Evolutionary conservation across 2,797 vertebrate genomes (phyloP).

Genomic region (Carcharodon carcharias): DNA sequence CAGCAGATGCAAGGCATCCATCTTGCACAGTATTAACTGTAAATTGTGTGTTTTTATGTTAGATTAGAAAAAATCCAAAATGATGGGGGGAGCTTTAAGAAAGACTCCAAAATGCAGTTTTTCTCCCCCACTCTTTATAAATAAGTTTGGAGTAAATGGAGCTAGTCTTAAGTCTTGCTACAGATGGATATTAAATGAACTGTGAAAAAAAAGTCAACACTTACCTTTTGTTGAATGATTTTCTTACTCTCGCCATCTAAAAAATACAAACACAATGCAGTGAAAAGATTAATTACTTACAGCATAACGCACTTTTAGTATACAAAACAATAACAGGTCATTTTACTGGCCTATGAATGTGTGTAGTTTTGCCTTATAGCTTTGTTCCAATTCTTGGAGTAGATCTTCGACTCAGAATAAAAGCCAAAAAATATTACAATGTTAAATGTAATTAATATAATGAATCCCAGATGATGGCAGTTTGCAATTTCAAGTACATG

Average conservation of each 20-base stretch:
- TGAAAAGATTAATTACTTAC: not conserved
- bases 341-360: not conserved
- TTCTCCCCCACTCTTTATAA: not conserved
- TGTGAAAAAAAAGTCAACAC: not conserved
- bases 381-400: not conserved
- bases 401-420: not conserved
- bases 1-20: not conserved
- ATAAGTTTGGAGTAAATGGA: not conserved
- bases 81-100: not conserved
- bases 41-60: not conserved
- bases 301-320: not conserved
- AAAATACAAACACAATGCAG: not conserved
- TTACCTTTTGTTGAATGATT: not conserved
- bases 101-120: not conserved
- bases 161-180: not conserved
- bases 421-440: not conserved
- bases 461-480: not conserved
- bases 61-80: not conserved
- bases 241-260: conserved; percentile 12
- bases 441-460: not conserved
- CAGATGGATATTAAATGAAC: not conserved
- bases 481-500: not conserved
- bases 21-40: not conserved
- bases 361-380: not conserved
- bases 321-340: not conserved